Percentiles rank a stretch among this genome's conserved stretches.
phyloP scores from a whole-genome alignment of 2,113 vertebrate species.

The Peucedramus taeniatus region DNA sequence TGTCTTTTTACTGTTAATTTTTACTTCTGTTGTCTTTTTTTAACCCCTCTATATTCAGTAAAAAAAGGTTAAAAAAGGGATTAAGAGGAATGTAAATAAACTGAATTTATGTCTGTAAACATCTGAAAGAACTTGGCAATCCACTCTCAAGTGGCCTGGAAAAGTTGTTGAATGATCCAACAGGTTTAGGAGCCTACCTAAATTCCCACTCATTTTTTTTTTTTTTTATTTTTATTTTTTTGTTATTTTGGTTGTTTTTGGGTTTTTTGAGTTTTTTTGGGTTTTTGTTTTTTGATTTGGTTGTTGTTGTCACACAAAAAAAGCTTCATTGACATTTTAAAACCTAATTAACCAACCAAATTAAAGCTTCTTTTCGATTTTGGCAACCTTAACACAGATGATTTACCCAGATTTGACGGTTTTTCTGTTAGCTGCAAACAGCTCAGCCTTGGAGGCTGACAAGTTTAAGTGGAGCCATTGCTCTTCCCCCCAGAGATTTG shows the following conservation, averaged over 20 bases:
- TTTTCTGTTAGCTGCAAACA: not conserved
- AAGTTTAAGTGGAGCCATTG: not conserved
- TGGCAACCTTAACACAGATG: not conserved
- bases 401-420: not conserved
- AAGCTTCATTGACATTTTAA: not conserved
- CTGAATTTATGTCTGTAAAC: not conserved
- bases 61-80: not conserved
- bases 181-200: not conserved
- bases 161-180: not conserved
- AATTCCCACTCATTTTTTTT: not conserved
- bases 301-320: not conserved
- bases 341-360: not conserved
- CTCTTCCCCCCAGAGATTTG: not conserved
- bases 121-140: not conserved
- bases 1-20: rapidly evolving
- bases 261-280: no score
- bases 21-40: not conserved
- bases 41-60: not conserved
- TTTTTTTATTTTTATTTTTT: not conserved
- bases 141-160: not conserved
- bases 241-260: no score
- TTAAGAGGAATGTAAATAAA: not conserved
- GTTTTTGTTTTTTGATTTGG: not conserved
- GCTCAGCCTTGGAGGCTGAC: not conserved
- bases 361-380: not conserved